Evolutionary conservation across 2,797 vertebrate species (phyloP).

Genomic region (Sparus aurata): DNA sequence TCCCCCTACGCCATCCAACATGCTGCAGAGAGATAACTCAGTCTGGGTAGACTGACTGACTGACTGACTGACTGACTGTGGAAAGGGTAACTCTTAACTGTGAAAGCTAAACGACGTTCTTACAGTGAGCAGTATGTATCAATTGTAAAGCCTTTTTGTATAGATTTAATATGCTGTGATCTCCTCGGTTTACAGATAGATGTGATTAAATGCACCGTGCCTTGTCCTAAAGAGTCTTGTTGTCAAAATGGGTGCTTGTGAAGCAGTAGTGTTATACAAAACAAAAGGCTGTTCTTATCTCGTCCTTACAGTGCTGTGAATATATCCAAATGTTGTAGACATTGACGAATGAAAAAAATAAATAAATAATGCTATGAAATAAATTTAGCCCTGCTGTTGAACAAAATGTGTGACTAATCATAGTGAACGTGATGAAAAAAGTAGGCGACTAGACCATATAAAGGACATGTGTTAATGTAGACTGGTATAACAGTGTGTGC

Average conservation of each 20-base stretch:
- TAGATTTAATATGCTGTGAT: constrained; percentile 81
- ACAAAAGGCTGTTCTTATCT: constrained; percentile 79
- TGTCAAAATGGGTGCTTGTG: constrained; percentile 82
- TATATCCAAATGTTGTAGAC: constrained; percentile 82
- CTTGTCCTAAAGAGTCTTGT: constrained; percentile 82
- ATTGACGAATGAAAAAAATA: constrained; percentile 53
- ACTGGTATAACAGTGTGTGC: constrained; percentile 80
- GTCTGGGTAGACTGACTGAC: constrained; percentile 39
- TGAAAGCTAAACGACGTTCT: constrained; percentile 65
- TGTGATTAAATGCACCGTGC: constrained; percentile 82
- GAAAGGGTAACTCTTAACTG: constrained; percentile 58
- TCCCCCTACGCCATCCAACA: constrained; percentile 47
- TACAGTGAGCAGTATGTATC: constrained; percentile 66
- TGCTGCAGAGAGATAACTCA: constrained; percentile 60
- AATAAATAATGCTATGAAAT: constrained; percentile 58
- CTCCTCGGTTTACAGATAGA: constrained; percentile 78
- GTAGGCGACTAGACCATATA: constrained; percentile 79
- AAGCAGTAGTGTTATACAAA: constrained; percentile 79
- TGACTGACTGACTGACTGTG: constrained; percentile 10
- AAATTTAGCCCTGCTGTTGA: constrained; percentile 76
- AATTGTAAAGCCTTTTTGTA: constrained; percentile 79
- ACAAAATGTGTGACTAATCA: constrained; percentile 76
- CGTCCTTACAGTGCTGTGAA: constrained; percentile 84
- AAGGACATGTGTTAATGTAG: constrained; percentile 84
- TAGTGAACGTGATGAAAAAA: constrained; percentile 80